Conservation (phyloP, 1,140 invertebrate species). For the Drosophila bifasciata region DNA sequence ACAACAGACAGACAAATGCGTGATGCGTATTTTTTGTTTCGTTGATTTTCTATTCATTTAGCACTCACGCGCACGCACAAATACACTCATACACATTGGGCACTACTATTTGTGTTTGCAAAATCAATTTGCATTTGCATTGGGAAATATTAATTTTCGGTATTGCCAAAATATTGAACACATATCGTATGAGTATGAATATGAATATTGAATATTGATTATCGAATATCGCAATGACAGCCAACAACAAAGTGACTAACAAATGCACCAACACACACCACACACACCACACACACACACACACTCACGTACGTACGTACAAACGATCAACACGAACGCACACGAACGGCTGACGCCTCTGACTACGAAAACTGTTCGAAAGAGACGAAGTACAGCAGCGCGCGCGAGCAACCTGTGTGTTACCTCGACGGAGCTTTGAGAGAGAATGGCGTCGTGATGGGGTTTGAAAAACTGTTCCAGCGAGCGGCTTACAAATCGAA, state of each 20-base stretch:
- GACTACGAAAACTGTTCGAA: constrained; percentile 33
- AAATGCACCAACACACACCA: background rate
- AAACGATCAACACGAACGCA: constrained; percentile 22
- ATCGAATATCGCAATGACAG: constrained; percentile 22
- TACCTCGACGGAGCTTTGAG: constrained; percentile 71
- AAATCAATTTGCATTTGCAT: constrained; percentile 72
- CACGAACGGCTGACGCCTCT: constrained; percentile 28
- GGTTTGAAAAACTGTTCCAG: constrained; percentile 27
- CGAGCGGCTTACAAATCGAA: constrained; percentile 4
- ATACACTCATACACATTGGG: constrained; percentile 37
- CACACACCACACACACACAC: no score
- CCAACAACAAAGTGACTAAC: constrained; percentile 1
- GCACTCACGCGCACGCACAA: constrained; percentile 31
- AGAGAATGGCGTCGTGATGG: constrained; percentile 45
- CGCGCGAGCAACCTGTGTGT: constrained; percentile 39
- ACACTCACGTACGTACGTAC: constrained; percentile 27
- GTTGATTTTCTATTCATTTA: constrained; percentile 40
- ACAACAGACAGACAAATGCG: constrained; percentile 18
- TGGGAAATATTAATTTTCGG: constrained; percentile 54
- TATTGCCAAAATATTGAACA: constrained; percentile 46
- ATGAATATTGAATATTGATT: constrained; percentile 42
- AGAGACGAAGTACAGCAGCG: constrained; percentile 16
- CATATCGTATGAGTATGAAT: constrained; percentile 56
- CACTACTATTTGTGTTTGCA: constrained; percentile 61
- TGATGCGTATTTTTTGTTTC: constrained; percentile 42